Percentiles rank a stretch among this genome's conserved stretches.
phyloP scores from a whole-genome alignment of 2,888 invertebrate species.

The Mechanitis messenoides region DNA sequence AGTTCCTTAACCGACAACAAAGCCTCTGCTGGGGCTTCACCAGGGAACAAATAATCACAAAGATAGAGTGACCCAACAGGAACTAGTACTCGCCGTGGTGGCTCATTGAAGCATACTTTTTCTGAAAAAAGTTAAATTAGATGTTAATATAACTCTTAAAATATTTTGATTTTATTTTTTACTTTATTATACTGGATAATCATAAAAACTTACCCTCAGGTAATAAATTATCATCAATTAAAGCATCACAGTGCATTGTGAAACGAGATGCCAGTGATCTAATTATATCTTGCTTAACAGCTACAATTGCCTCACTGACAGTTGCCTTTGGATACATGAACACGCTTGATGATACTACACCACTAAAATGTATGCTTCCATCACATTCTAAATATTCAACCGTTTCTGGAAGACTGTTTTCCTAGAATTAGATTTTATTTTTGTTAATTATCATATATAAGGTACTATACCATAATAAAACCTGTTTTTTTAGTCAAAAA shows the following conservation, averaged over 20 bases:
- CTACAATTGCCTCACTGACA: conserved; percentile 82
- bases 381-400: conserved; percentile 76
- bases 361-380: conserved; percentile 83
- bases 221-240: conserved; percentile 86
- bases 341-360: conserved; percentile 84
- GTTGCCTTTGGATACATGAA: conserved; percentile 87
- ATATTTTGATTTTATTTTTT: too few relatives aligned
- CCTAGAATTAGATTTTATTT: conserved; percentile 43
- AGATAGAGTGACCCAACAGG: conserved; percentile 82
- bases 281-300: conserved; percentile 89
- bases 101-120: conserved; percentile 89
- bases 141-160: neutral
- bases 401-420: conserved; percentile 62
- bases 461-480: too few relatives aligned
- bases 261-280: conserved; percentile 89
- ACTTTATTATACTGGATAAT: too few relatives aligned
- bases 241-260: conserved; percentile 94
- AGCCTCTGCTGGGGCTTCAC: conserved; percentile 90
- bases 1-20: conserved; percentile 88
- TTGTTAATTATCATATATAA: too few relatives aligned
- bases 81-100: conserved; percentile 90
- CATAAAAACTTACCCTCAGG: conserved; percentile 76
- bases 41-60: conserved; percentile 94
- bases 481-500: too few relatives aligned
- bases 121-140: conserved; percentile 61